These are phyloP conservation scores for Cerastoderma edule DNA, from an alignment of 2,888 invertebrate genomes.

Conservation along the genomic window DNA sequence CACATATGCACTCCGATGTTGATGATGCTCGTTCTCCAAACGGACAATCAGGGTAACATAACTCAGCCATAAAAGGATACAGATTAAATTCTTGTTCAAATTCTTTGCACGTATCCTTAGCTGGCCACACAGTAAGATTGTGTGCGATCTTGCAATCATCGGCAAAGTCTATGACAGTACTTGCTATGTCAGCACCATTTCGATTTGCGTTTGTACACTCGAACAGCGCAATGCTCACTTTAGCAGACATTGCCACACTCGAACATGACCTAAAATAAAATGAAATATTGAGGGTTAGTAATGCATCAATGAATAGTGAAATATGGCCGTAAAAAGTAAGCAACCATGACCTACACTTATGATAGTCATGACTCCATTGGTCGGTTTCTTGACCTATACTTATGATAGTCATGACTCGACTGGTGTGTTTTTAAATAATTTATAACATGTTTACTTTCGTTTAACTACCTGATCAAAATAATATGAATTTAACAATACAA, in stretches of 20 bases:
- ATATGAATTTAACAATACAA: no score
- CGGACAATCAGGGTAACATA: conserved; percentile 52
- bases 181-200: conserved; percentile 42
- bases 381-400: no score
- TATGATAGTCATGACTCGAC: no score
- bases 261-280: conserved; percentile 42
- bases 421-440: no score
- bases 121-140: conserved; percentile 59
- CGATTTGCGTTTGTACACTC: conserved; percentile 52
- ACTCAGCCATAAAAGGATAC: conserved; percentile 44
- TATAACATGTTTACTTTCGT: no score
- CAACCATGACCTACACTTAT: no score
- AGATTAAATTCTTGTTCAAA: conserved; percentile 45
- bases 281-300: no score
- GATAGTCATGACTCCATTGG: no score
- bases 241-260: conserved; percentile 3
- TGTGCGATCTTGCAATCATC: conserved; percentile 64
- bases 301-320: no score
- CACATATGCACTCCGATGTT: conserved; percentile 55
- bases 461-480: no score
- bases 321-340: no score
- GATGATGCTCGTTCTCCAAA: conserved; percentile 49
- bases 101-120: conserved; percentile 60
- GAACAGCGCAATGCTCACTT: conserved; percentile 14
- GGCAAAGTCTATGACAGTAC: conserved; percentile 57